Evolutionary conservation across 2,113 vertebrate genomes (phyloP).

Genomic region (Rhagologus leucostigma): DNA sequence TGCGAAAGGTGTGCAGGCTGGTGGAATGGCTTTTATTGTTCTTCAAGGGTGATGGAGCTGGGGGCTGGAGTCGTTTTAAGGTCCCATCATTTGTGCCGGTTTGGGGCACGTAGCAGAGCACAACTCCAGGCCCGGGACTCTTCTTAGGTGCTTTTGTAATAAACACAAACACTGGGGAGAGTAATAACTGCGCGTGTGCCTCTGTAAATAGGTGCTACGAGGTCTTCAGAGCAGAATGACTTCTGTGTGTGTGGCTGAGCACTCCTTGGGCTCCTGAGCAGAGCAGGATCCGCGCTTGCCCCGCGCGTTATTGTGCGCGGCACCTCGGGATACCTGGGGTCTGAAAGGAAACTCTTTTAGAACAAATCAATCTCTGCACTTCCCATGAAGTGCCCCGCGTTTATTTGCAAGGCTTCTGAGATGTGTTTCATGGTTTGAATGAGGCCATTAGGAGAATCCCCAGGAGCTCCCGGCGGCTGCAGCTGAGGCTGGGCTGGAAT

Average conservation of each 20-base stretch:
- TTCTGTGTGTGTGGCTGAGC: not conserved
- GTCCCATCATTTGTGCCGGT: not conserved
- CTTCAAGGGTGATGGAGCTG: not conserved
- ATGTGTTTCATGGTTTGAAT: not conserved
- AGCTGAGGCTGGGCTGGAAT: not conserved
- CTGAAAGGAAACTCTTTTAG: not conserved
- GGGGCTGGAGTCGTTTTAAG: rapidly evolving
- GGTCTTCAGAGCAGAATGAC: not conserved
- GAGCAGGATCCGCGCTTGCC: not conserved
- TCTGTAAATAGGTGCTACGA: not conserved
- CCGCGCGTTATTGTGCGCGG: not conserved
- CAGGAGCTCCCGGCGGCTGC: not conserved
- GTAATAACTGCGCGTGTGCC: rapidly evolving
- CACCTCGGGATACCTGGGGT: not conserved
- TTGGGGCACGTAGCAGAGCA: rapidly evolving
- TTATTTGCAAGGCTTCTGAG: slow-evolving; percentile 22
- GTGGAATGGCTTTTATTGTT: not conserved
- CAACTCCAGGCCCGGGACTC: rapidly evolving
- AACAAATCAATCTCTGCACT: not conserved
- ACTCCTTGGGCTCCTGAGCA: rapidly evolving
- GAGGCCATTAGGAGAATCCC: not conserved
- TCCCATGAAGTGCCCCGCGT: not conserved
- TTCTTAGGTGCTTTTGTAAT: not conserved
- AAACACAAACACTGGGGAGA: not conserved
- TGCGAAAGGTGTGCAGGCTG: not conserved